Conservation (phyloP, 1,140 invertebrate genomes). For the Aricia agestis region DNA sequence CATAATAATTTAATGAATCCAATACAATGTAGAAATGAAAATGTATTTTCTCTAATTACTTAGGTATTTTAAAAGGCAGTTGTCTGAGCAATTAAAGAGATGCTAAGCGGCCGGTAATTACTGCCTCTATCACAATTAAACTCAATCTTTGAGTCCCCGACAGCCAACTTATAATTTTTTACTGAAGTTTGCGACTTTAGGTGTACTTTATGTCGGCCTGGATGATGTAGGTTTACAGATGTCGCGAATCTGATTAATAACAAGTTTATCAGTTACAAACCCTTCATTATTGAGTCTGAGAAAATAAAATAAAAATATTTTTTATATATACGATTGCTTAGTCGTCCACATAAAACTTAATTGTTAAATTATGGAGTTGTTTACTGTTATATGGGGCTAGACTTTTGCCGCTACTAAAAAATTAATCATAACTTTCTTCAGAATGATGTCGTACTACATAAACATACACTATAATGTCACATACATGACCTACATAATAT, state of each 20-base stretch:
- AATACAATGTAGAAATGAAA: slow-evolving; percentile 5
- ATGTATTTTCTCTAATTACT: slow-evolving; percentile 13
- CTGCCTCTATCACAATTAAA: slow-evolving; percentile 11
- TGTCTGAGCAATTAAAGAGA: slow-evolving; percentile 14
- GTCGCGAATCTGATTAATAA: neutral
- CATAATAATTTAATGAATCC: neutral
- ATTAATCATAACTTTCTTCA: no score
- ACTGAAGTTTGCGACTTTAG: neutral
- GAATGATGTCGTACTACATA: no score
- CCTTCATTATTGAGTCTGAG: no score
- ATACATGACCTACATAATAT: no score
- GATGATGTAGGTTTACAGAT: neutral
- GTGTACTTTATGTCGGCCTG: neutral
- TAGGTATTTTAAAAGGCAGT: slow-evolving; percentile 11
- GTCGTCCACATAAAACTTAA: no score
- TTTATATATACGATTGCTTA: no score
- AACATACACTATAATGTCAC: no score
- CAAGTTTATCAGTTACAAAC: no score
- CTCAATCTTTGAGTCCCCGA: neutral
- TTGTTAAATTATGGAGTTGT: no score
- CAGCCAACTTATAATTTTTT: neutral
- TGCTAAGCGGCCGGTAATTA: slow-evolving; percentile 13
- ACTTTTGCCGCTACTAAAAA: no score
- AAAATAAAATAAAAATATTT: no score
- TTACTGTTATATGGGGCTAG: no score